Conservation (phyloP, 2,113 vertebrate species). For the Meriones unguiculatus region DNA sequence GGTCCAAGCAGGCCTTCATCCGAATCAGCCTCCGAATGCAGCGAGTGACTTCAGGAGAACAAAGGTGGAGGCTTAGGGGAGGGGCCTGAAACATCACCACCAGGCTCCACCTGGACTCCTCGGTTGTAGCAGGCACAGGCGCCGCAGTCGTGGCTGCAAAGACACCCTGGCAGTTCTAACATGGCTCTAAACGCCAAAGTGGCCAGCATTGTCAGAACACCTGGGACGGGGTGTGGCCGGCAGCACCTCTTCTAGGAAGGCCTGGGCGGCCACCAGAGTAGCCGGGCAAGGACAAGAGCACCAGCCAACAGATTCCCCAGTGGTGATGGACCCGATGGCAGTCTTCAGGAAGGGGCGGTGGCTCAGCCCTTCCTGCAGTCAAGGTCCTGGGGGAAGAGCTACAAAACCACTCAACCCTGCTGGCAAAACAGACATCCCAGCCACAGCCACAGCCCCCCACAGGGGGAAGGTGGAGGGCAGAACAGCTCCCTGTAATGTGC, state of each 20-base stretch:
- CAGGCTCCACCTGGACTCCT: background rate
- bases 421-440: constrained; percentile 48
- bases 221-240: background rate
- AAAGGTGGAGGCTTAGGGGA: background rate
- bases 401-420: background rate
- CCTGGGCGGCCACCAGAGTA: too few relatives aligned
- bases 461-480: background rate
- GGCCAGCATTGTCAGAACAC: background rate
- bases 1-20: background rate
- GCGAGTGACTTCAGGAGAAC: background rate
- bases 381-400: background rate
- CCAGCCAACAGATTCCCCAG: background rate
- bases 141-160: background rate
- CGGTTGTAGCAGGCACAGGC: background rate
- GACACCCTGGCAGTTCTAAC: background rate
- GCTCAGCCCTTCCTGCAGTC: constrained; percentile 6
- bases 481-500: background rate
- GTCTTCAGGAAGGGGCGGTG: background rate
- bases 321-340: background rate
- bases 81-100: background rate
- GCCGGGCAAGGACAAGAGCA: background rate
- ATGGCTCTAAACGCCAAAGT: background rate
- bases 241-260: background rate
- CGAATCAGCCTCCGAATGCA: constrained; percentile 22
- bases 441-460: background rate